Base-by-base conservation (phyloP, 2,888 invertebrate genomes). In the Galerucella pusilla region DNA sequence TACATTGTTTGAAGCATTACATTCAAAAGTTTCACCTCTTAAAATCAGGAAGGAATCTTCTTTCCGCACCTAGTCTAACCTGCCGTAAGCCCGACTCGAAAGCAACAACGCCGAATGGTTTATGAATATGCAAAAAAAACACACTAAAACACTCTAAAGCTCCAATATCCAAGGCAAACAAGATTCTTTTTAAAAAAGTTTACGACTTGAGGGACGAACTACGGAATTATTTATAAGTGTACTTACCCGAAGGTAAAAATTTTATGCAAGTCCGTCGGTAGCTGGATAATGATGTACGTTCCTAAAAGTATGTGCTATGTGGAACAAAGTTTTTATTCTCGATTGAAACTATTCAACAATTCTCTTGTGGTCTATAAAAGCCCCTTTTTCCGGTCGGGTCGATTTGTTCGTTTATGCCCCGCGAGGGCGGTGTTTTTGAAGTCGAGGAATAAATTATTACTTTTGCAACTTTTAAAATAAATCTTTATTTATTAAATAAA, bases 81-180 rank as follows among this genome's bases (percentile, higher is more conserved):
- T 2, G 20, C 10, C 16, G 3, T 57, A 57, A 57, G 20, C 10
- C 16, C 54, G n/a, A 9, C 57, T 57, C n/a, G 57, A 16, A 57
- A 57, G 57, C 57, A 57, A 16, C 9, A 57, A 1, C 7, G 9
- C 35, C 4, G 42, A 14, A 61, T 61, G 68, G 60, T 67, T 67
- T 73, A 68, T 73, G 73, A 73, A 73, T 73, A 73, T 73, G 61
- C 73, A 73, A 64, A 65, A 64, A 64, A 59, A 68, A 69, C 63
- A 68, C 68, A 65, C 45, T 45, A 54, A 46, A 71, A 65, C 71
- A 35, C 73, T 73, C 68, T 20, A 65, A 68, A 69, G 69, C 73
- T 73, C 54, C 68, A 68, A 20, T 73, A 66, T 73, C 61, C 60
- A 52, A 59, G 59, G 59, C 66, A 66, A 65, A 72, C 72, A 72